Evolutionary conservation across 2,113 vertebrate genomes (phyloP), one percentile per base, ranked within the genome.

Genomic region (Leptobrachium leishanense): DNA sequence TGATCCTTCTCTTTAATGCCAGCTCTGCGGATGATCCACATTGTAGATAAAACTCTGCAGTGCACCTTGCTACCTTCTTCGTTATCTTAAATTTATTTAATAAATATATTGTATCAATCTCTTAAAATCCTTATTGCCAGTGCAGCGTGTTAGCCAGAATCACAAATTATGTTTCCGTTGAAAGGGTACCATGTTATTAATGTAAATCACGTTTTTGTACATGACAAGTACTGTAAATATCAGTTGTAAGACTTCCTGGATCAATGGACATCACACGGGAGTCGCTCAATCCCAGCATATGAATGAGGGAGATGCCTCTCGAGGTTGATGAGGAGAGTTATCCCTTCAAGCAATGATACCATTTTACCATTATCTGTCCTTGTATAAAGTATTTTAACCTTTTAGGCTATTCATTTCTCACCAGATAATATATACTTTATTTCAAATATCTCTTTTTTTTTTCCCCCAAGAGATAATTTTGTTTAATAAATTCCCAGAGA

Each of bases 191-290:
- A 77, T 62, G 54, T 40, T 63, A n/a, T 66, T 41, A 63, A 77
- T 70, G 76, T 77, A 69, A 77, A 77, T 77, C 65, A n/a, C 2
- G 31, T 53, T 42, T 76, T 63, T 44, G 75, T 68, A 77, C 75
- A 77, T 77, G 75, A 77, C 75, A 77, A 63, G 67, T 63, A 50
- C 39, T 77, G 76, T 77, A 70, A 77, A 70, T 77, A 70, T 77
- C 55, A 77, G 68, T n/a, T 70, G 54, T 69, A 69, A 62, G 54
- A 42, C 67, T 77, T 69, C 67, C 53, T 44, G 68, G 68, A 70
- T 71, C 67, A 77, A 77, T 70, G 39, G 43, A 70, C 66, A 69
- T 77, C 20, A n/a, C 41, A 71, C 62, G 43, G 12, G 70, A 55
- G 15, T 31, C 64, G 55, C 66, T 76, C 65, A 68, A 57, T 70